Conservation (phyloP, 1,140 invertebrate species). For the Drosophila rufa region DNA sequence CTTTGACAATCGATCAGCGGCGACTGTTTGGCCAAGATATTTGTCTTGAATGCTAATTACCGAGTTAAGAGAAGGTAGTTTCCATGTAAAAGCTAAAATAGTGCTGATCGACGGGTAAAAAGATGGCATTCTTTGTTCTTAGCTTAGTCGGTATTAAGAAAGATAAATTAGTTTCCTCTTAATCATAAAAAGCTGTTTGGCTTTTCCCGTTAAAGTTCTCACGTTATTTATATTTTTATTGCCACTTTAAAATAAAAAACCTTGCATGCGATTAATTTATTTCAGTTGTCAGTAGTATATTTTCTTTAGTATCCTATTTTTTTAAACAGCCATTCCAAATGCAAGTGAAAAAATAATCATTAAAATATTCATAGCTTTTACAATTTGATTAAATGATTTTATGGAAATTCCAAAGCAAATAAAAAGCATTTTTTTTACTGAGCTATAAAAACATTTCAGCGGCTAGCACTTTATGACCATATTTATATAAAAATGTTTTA, state of each 20-base stretch:
- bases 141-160: neutral
- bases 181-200: no score
- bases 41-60: conserved; percentile 46
- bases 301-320: conserved; percentile 1
- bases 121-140: neutral
- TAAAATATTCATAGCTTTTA: conserved; percentile 5
- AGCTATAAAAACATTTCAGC: neutral
- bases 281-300: neutral
- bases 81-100: neutral
- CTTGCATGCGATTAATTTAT: neutral
- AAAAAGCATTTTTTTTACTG: neutral
- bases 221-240: conserved; percentile 1
- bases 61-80: neutral
- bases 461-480: neutral
- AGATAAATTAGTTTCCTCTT: no score
- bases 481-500: neutral
- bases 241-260: no score
- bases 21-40: conserved; percentile 10
- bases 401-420: conserved; percentile 1
- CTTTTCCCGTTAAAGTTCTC: neutral
- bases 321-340: neutral
- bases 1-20: conserved; percentile 29
- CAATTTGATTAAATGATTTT: neutral
- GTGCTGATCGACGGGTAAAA: neutral
- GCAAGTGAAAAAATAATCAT: neutral